These are phyloP conservation scores for Thyatira batis DNA, from an alignment of 2,888 invertebrate genomes.

Conservation along the genomic window DNA sequence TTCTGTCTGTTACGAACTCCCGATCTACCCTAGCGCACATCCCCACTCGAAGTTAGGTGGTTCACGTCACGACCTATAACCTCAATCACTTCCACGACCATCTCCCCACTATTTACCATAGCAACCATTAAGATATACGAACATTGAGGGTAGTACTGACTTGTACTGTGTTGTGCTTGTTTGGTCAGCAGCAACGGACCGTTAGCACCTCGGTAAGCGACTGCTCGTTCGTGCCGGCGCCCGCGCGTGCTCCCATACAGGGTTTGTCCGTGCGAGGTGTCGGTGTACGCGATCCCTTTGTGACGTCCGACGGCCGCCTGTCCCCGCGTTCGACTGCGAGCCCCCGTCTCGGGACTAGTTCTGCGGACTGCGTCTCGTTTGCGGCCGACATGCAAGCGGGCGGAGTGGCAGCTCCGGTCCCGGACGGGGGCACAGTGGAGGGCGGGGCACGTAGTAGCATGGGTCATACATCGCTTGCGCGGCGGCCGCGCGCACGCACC, in stretches of 20 bases:
- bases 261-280: slow-evolving; percentile 67
- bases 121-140: slow-evolving; percentile 56
- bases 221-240: slow-evolving; percentile 64
- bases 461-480: slow-evolving; percentile 82
- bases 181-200: slow-evolving; percentile 82
- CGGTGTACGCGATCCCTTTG: slow-evolving; percentile 73
- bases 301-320: slow-evolving; percentile 77
- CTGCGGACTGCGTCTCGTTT: slow-evolving; percentile 17
- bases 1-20: slow-evolving; percentile 24
- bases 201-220: slow-evolving; percentile 81
- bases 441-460: slow-evolving; percentile 75
- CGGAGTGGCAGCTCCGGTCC: slow-evolving; percentile 16
- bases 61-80: slow-evolving; percentile 5
- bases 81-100: slow-evolving; percentile 42
- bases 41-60: slow-evolving; percentile 34
- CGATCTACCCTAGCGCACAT: slow-evolving; percentile 36
- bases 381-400: slow-evolving; percentile 10
- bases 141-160: slow-evolving; percentile 77
- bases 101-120: slow-evolving; percentile 47
- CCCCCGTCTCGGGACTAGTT: slow-evolving; percentile 20
- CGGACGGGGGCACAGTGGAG: slow-evolving; percentile 35
- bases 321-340: slow-evolving; percentile 37
- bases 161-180: slow-evolving; percentile 80
- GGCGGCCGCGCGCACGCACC: slow-evolving; percentile 80
- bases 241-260: slow-evolving; percentile 58